Evolutionary conservation across 2,113 vertebrate genomes (phyloP).

Genomic region (Melanocharis versteri): DNA sequence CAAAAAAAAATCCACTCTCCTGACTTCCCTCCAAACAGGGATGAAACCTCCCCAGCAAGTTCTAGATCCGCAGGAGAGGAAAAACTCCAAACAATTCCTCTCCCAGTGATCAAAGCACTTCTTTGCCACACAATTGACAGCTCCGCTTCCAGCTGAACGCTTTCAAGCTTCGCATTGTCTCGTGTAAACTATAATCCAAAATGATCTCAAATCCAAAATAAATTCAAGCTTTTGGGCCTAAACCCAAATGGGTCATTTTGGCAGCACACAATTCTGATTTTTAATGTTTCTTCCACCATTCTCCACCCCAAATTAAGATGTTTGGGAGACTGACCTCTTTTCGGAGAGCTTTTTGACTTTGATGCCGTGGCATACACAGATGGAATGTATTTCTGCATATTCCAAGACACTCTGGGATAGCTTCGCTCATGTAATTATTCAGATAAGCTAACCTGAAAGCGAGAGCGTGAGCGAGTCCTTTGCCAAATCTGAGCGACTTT

Average conservation of each 20-base stretch:
- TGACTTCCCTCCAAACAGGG: background rate
- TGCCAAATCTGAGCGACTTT: background rate
- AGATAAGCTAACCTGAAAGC: constrained; percentile 52
- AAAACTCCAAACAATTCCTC: constrained; percentile 5
- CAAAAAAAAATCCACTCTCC: background rate
- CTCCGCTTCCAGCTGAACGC: constrained; percentile 36
- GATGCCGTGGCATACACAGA: constrained; percentile 37
- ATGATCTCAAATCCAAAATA: background rate
- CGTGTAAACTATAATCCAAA: constrained; percentile 35
- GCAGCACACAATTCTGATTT: background rate
- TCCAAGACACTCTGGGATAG: constrained; percentile 63
- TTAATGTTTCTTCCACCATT: background rate
- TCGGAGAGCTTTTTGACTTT: constrained; percentile 11
- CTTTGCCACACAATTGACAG: constrained; percentile 31
- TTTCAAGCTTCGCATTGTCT: constrained; percentile 39
- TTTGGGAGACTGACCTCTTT: background rate
- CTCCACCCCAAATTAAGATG: background rate
- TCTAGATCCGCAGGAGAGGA: background rate
- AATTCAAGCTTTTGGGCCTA: background rate
- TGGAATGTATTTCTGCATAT: constrained; percentile 51
- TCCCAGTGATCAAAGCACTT: background rate
- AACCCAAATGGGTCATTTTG: background rate
- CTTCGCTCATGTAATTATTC: constrained; percentile 39
- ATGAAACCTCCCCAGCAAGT: background rate
- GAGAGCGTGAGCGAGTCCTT: background rate